Evolutionary conservation across 2,113 vertebrate genomes (phyloP).

Genomic region (Gallinago media): DNA sequence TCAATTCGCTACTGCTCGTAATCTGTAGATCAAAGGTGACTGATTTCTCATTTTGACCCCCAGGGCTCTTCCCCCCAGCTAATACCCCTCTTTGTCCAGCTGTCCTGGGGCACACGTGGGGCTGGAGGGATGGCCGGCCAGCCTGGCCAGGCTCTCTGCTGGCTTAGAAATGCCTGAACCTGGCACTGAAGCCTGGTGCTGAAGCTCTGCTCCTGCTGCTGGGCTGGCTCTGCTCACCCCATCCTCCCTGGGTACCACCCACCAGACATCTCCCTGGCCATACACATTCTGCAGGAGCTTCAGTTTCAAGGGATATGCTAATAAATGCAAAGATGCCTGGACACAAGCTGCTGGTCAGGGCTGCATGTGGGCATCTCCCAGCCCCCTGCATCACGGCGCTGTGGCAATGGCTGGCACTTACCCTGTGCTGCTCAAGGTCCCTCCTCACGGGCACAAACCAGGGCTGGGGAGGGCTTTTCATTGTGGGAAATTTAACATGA

Average conservation of each 20-base stretch:
- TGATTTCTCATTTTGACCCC: conserved; percentile 24
- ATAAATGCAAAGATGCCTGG: not conserved
- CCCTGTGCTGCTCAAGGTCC: not conserved
- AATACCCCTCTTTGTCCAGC: not conserved
- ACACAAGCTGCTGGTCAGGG: not conserved
- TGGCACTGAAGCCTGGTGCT: accelerated
- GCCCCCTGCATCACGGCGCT: accelerated
- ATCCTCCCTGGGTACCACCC: accelerated
- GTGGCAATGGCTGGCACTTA: accelerated
- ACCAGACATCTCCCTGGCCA: not conserved
- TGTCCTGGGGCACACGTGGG: not conserved
- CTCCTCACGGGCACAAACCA: accelerated
- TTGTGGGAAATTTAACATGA: not conserved
- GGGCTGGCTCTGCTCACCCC: not conserved
- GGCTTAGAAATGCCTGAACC: not conserved
- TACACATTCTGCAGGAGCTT: accelerated
- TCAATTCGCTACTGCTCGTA: not conserved
- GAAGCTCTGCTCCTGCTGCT: not conserved
- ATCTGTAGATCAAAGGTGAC: conserved; percentile 28
- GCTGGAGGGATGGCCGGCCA: not conserved
- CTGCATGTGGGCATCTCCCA: not conserved
- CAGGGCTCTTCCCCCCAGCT: not conserved
- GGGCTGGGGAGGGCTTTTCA: not conserved
- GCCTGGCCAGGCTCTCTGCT: not conserved
- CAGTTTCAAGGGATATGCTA: not conserved